Evolutionary conservation across 1,140 invertebrate genomes (phyloP).

Genomic region (Nymphalis io): DNA sequence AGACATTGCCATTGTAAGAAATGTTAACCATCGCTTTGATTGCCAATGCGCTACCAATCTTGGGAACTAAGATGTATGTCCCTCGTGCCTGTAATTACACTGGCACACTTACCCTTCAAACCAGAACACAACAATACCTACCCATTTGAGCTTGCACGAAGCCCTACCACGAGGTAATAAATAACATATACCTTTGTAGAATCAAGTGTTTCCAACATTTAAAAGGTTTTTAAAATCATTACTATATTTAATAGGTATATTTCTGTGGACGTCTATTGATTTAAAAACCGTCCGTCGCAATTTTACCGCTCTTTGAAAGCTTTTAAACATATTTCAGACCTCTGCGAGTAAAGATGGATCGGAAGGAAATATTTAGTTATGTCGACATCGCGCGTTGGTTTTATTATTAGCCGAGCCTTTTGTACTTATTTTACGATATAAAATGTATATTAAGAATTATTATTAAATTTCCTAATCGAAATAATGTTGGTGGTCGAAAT

Average conservation of each 20-base stretch:
- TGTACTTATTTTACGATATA: slow-evolving; percentile 13
- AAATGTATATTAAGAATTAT: neutral
- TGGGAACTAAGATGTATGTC: too few relatives aligned
- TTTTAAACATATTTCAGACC: slow-evolving; percentile 54
- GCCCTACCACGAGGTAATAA: neutral
- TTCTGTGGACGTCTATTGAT: slow-evolving; percentile 28
- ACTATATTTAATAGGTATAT: slow-evolving; percentile 16
- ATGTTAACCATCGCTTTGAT: too few relatives aligned
- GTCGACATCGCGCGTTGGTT: neutral
- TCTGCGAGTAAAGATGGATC: slow-evolving; percentile 23
- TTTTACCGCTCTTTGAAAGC: slow-evolving; percentile 50
- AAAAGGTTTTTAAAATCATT: slow-evolving; percentile 3
- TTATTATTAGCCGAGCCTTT: slow-evolving; percentile 4
- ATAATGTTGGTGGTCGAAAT: too few relatives aligned
- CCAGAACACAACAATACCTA: too few relatives aligned
- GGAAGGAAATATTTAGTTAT: slow-evolving; percentile 20
- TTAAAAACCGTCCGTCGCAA: slow-evolving; percentile 30
- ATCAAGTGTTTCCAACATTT: slow-evolving; percentile 1
- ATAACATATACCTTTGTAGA: neutral
- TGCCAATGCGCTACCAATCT: too few relatives aligned
- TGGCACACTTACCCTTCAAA: too few relatives aligned
- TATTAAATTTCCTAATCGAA: too few relatives aligned
- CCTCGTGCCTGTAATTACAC: too few relatives aligned
- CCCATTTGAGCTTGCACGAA: too few relatives aligned
- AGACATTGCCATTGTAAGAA: too few relatives aligned